Evolutionary conservation across 2,113 vertebrate genomes (phyloP).

Genomic region (Serilophus lunatus): DNA sequence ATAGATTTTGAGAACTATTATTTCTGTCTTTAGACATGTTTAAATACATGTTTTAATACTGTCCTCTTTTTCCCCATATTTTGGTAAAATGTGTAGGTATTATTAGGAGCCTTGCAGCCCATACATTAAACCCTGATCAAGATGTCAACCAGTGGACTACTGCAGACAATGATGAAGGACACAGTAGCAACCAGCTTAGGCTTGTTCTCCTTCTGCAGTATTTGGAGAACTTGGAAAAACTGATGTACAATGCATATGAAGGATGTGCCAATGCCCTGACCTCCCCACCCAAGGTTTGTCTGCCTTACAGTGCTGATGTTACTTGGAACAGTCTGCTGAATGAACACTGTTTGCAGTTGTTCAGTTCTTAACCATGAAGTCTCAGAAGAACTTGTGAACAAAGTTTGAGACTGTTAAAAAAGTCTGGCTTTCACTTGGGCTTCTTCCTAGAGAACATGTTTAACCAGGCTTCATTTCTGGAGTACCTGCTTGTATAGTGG

Average conservation of each 20-base stretch:
- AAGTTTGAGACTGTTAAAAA: background rate
- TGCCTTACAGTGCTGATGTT: background rate
- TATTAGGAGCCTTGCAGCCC: constrained; percentile 94
- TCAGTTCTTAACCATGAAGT: background rate
- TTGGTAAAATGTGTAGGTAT: constrained; percentile 78
- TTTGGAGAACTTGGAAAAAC: constrained; percentile 94
- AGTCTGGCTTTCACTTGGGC: background rate
- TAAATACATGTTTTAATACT: too few species aligned
- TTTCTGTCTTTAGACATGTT: background rate
- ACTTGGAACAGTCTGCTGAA: background rate
- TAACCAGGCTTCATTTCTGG: background rate
- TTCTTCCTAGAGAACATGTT: background rate
- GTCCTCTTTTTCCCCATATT: background rate
- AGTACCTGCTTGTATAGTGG: background rate
- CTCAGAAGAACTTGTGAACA: background rate
- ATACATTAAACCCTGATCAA: constrained; percentile 92
- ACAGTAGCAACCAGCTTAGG: constrained; percentile 92
- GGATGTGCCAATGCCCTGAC: constrained; percentile 96
- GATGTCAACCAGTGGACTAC: constrained; percentile 91
- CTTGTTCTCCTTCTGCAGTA: constrained; percentile 94
- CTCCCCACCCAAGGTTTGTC: constrained; percentile 91
- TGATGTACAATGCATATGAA: constrained; percentile 99
- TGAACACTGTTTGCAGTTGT: background rate
- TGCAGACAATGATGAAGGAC: constrained; percentile 91
- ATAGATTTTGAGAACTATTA: background rate